phyloP scores from a whole-genome alignment of 1,140 invertebrate species.

The Psix sp. region DNA sequence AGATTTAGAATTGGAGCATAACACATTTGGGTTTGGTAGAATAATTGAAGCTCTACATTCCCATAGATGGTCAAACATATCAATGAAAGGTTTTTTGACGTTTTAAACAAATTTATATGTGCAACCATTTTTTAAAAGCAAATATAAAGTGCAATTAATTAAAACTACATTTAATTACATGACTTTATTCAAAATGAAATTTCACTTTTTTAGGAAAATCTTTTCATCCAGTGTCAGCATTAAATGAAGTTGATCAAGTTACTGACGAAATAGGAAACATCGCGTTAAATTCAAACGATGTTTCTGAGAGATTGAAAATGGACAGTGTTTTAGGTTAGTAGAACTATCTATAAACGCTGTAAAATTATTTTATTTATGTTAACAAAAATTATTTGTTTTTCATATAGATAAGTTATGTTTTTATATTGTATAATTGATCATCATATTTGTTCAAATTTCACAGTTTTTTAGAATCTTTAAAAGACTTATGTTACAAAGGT shows the following conservation, averaged over 20 bases:
- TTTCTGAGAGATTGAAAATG: slow-evolving; percentile 64
- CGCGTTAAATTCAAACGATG: slow-evolving; percentile 57
- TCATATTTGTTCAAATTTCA: too few species aligned
- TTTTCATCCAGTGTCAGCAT: slow-evolving; percentile 18
- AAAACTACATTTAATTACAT: slow-evolving; percentile 1
- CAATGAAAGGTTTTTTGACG: slow-evolving; percentile 79
- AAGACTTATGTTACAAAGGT: too few species aligned
- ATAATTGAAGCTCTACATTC: slow-evolving; percentile 87
- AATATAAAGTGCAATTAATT: too few species aligned
- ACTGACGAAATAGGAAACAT: slow-evolving; percentile 70
- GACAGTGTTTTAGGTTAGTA: slow-evolving; percentile 69
- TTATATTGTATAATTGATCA: too few species aligned
- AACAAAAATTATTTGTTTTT: too few species aligned
- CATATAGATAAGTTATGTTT: too few species aligned
- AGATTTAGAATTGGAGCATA: slow-evolving; percentile 78
- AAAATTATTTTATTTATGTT: too few species aligned
- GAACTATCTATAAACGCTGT: too few species aligned
- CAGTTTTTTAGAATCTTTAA: too few species aligned
- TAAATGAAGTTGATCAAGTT: slow-evolving; percentile 63
- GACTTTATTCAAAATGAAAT: neutral
- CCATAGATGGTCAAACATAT: slow-evolving; percentile 86
- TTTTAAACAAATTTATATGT: slow-evolving; percentile 6
- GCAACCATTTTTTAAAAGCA: too few species aligned
- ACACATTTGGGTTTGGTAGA: slow-evolving; percentile 83
- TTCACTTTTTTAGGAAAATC: slow-evolving; percentile 11